A percentile compares a stretch with the other conserved stretches of the same genome.
phyloP scores from a whole-genome alignment of 2,888 invertebrate species.

The Thereva nobilitata region DNA sequence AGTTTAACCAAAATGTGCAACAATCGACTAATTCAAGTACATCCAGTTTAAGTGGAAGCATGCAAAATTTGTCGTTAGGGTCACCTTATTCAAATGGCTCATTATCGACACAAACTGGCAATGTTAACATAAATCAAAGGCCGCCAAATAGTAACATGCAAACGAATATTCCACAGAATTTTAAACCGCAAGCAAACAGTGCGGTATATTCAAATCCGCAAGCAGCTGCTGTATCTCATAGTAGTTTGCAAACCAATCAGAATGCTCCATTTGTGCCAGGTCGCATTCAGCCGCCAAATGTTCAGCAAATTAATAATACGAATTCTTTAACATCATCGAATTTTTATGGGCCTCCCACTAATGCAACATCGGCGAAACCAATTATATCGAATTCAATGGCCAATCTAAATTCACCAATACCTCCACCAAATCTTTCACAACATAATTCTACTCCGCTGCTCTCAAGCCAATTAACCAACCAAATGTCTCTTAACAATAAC shows the following conservation, averaged over 20 bases:
- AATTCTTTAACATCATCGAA: too few relatives aligned
- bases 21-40: constrained; percentile 21
- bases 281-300: too few relatives aligned
- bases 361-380: too few relatives aligned
- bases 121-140: background rate
- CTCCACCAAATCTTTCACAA: background rate
- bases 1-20: background rate
- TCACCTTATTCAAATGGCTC: constrained; percentile 19
- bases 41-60: constrained; percentile 42
- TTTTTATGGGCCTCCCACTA: too few relatives aligned
- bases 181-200: too few relatives aligned
- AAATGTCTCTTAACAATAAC: background rate
- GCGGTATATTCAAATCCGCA: too few relatives aligned
- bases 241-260: too few relatives aligned
- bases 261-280: too few relatives aligned
- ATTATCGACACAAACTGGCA: constrained; percentile 29
- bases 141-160: background rate
- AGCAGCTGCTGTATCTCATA: too few relatives aligned
- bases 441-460: too few relatives aligned
- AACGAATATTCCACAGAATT: too few relatives aligned
- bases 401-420: background rate
- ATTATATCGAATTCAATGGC: background rate
- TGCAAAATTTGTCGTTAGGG: constrained; percentile 44
- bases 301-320: too few relatives aligned
- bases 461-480: constrained; percentile 4